phyloP scores from a whole-genome alignment of 2,113 vertebrate genomes.

The Glaucomys volans region DNA sequence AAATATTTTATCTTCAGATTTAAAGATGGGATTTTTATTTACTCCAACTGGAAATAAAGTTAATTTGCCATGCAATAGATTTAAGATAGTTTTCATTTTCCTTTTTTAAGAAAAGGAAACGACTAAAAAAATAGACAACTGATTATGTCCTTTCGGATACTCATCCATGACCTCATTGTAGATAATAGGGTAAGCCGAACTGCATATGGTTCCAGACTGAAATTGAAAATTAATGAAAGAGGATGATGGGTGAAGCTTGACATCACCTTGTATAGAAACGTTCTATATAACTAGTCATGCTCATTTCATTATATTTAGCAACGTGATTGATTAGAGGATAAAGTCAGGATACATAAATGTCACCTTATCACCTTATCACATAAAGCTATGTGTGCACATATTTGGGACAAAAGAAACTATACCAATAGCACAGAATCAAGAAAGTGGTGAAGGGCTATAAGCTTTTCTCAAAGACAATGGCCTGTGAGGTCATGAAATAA shows the following conservation, averaged over 20 bases:
- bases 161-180: neutral
- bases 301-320: slow-evolving; percentile 34
- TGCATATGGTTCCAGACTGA: neutral
- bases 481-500: neutral
- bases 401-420: neutral
- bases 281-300: slow-evolving; percentile 17
- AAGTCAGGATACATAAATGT: neutral
- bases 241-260: slow-evolving; percentile 12
- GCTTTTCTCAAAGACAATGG: neutral
- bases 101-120: slow-evolving; percentile 3
- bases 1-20: neutral
- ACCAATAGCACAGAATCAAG: neutral
- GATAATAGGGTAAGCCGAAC: neutral
- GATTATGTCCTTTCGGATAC: neutral
- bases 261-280: neutral
- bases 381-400: neutral
- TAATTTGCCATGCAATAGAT: neutral
- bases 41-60: neutral
- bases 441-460: neutral
- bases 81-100: slow-evolving; percentile 13
- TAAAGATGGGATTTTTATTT: neutral
- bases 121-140: slow-evolving; percentile 28
- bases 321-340: neutral
- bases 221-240: slow-evolving; percentile 37
- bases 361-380: neutral